phyloP scores from a whole-genome alignment of 2,888 invertebrate species.

The Lasioglossum oenotherae region DNA sequence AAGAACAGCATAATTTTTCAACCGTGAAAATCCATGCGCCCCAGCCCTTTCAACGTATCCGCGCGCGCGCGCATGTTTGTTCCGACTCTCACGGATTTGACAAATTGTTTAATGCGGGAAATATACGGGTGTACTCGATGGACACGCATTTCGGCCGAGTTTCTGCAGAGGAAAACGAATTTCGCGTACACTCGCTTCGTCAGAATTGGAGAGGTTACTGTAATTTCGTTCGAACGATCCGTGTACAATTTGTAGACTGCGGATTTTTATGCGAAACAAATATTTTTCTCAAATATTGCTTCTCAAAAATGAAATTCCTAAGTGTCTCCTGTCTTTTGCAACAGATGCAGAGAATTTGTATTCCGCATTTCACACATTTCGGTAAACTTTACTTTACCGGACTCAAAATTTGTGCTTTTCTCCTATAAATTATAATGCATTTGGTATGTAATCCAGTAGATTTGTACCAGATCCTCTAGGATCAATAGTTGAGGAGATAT shows the following conservation, averaged over 20 bases:
- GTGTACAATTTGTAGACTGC: background rate
- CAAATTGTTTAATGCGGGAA: slow-evolving; percentile 48
- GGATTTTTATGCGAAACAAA: background rate
- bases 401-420: no score
- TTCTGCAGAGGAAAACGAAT: background rate
- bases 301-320: background rate
- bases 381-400: no score
- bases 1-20: slow-evolving; percentile 63
- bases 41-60: slow-evolving; percentile 8
- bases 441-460: no score
- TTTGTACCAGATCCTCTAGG: no score
- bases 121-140: background rate
- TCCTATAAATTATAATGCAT: no score
- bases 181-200: background rate
- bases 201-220: background rate
- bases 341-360: no score
- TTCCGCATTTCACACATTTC: no score
- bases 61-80: slow-evolving; percentile 15
- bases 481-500: no score
- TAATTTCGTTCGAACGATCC: background rate
- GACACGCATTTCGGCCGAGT: slow-evolving; percentile 27
- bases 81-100: slow-evolving; percentile 43
- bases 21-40: slow-evolving; percentile 40
- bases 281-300: no score
- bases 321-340: no score